Base-by-base conservation (phyloP, 2,113 vertebrate species). In the Lophochroa leadbeateri region DNA sequence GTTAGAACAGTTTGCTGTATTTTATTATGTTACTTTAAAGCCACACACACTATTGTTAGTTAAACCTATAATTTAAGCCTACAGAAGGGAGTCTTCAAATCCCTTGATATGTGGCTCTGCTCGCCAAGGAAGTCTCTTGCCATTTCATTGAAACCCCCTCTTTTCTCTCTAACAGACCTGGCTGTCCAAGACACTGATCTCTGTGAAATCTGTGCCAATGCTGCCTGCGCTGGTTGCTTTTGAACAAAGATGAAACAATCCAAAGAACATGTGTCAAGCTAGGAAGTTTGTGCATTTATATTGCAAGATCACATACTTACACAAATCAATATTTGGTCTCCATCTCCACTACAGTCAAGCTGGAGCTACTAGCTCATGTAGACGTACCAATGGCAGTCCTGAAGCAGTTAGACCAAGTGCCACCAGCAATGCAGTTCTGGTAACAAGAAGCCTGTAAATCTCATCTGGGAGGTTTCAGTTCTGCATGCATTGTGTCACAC, bases 151-250 rank as follows among this genome's bases (percentile, higher is more conserved):
- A 82, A 82, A 29, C 21, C 9, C 5, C 57, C 52, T 50, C 16
- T 75, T 81, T 50, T 95, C 91, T 68, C 78, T 33, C 43, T 97
- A 46, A 47, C 77, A 90, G 61, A 60, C 97, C 8, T 72, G 72
- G 92, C 80, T 88, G 92, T 96, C 3, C 35, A 14, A 8, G 63
- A 98, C 1, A 2, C 17, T 0, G 98, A 99, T 92, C 91, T 97
- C 8, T 99, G 98, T 94, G 98, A 99, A 64, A 98, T 99, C 88
- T 99, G 98, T 57, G 98, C 96, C 92, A 98, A 98, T 9, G 97
- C 98, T 10, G 97, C 98, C 81, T 99, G 98, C 1, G 95, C 67
- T 6, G 98, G 98, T 11, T 98, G 98, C 92, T 31, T 94, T 21
- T 97, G 95, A 97, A 20, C 17, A 20, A n/a, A 24, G 50, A 17